phyloP scores from a whole-genome alignment of 2,888 invertebrate species.

The Xestia rhomboidea region DNA sequence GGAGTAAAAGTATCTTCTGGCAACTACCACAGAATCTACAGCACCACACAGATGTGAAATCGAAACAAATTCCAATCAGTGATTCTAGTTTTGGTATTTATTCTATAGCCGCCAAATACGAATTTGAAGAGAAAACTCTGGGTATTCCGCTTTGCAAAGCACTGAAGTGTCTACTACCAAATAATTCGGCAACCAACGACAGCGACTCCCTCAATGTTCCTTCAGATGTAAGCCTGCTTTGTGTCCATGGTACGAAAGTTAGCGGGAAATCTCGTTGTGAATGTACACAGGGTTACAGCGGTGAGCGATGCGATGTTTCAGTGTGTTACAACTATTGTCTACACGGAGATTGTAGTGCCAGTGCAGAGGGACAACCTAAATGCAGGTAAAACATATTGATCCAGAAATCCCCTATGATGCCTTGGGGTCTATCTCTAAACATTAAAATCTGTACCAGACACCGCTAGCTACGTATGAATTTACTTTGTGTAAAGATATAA shows the following conservation, averaged over 20 bases:
- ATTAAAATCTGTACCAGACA: too few species aligned
- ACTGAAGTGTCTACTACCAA: not conserved
- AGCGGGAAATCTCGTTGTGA: not conserved
- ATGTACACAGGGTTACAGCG: not conserved
- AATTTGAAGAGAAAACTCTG: not conserved
- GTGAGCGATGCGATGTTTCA: not conserved
- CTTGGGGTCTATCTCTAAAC: not conserved
- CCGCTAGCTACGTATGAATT: not conserved
- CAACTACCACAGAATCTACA: not conserved
- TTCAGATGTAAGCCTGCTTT: not conserved
- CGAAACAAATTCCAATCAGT: not conserved
- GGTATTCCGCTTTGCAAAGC: not conserved
- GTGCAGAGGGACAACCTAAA: not conserved
- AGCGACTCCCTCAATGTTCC: not conserved
- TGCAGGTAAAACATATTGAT: not conserved
- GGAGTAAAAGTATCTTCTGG: constrained; percentile 57
- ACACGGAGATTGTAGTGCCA: constrained; percentile 10
- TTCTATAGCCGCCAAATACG: not conserved
- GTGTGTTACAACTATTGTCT: constrained; percentile 13
- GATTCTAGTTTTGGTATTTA: not conserved
- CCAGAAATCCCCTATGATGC: not conserved
- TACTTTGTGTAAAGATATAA: not conserved
- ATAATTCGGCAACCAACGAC: not conserved
- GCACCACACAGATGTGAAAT: rapidly evolving
- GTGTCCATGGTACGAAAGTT: constrained; percentile 57